Evolutionary conservation across 2,797 vertebrate species (phyloP).

Genomic region (Spinus pinus): DNA sequence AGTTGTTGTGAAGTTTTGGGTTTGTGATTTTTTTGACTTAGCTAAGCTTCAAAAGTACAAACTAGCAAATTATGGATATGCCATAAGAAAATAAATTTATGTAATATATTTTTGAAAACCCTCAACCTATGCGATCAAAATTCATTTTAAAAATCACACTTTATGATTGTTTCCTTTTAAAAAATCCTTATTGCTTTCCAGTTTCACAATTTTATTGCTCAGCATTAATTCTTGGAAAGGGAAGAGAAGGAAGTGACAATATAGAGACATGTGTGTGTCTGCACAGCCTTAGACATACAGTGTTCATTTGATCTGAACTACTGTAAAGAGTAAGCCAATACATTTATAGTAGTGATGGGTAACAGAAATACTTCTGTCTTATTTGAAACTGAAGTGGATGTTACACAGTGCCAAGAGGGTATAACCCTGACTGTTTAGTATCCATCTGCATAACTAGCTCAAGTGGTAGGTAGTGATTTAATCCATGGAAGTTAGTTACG

Average conservation of each 20-base stretch:
- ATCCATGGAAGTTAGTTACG: background rate
- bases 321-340: background rate
- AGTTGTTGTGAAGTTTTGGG: background rate
- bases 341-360: background rate
- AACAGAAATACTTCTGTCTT: background rate
- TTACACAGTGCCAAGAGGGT: background rate
- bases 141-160: background rate
- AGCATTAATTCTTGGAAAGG: background rate
- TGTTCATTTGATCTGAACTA: background rate
- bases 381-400: background rate
- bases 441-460: background rate
- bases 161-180: background rate
- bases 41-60: background rate
- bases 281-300: background rate
- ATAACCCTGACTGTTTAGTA: background rate
- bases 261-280: rapidly evolving
- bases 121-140: background rate
- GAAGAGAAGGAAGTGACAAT: background rate
- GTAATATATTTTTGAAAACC: background rate
- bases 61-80: background rate
- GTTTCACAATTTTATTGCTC: background rate
- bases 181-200: background rate
- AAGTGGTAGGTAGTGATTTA: background rate
- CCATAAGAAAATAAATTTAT: background rate
- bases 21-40: background rate